These are phyloP conservation scores for Cancer borealis DNA, from an alignment of 2,888 invertebrate species.

Conservation along the genomic window DNA sequence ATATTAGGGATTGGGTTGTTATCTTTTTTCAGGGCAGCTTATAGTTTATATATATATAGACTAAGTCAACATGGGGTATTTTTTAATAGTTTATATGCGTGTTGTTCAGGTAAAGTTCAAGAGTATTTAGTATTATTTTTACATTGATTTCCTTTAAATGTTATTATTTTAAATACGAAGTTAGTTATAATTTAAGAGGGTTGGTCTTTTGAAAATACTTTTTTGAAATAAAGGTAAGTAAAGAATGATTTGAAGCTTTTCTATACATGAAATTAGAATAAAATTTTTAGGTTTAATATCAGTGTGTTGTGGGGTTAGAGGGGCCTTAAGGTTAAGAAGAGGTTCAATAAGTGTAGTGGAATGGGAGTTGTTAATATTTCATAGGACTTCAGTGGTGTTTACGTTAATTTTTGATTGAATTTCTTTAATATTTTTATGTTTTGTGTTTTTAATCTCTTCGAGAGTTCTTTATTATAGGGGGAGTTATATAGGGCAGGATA, in stretches of 20 bases:
- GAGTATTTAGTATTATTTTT: conserved; percentile 84
- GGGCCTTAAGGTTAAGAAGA: too few species aligned
- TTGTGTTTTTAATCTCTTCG: conserved; percentile 86
- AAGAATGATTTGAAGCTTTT: conserved; percentile 70
- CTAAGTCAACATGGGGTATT: too few species aligned
- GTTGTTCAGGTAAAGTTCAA: conserved; percentile 82
- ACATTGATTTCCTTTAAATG: conserved; percentile 85
- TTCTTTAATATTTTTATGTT: conserved; percentile 85
- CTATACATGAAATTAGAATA: too few species aligned
- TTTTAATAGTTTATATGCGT: conserved; percentile 82
- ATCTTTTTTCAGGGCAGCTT: too few species aligned
- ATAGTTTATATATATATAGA: too few species aligned
- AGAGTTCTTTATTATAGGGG: conserved; percentile 85
- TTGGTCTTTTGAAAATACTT: too few species aligned
- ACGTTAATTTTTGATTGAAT: conserved; percentile 83
- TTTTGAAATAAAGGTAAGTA: conserved; percentile 78
- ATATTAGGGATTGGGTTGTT: too few species aligned
- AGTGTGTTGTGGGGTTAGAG: too few species aligned
- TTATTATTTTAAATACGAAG: conserved; percentile 81
- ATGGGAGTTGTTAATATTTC: too few species aligned
- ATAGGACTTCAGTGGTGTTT: too few species aligned
- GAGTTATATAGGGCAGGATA: conserved; percentile 78
- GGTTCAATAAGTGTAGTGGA: too few species aligned
- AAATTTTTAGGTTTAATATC: too few species aligned
- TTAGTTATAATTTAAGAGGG: neutral